Evolutionary conservation across 2,113 vertebrate species (phyloP).

Genomic region (Bettongia penicillata): DNA sequence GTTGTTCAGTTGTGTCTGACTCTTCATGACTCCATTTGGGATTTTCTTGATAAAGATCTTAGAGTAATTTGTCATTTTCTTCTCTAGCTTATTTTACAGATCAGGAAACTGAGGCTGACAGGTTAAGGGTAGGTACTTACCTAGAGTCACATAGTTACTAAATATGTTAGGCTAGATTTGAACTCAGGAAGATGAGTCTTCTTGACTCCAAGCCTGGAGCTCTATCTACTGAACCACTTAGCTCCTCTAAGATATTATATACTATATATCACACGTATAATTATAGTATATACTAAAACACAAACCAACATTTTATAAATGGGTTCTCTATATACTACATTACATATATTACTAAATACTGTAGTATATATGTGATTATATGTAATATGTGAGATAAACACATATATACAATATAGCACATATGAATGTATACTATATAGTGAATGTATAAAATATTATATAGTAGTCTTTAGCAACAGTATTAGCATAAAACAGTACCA

Average conservation of each 20-base stretch:
- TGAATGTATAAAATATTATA: too few relatives aligned
- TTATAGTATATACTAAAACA: too few relatives aligned
- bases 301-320: too few relatives aligned
- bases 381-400: too few relatives aligned
- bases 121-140: neutral
- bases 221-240: neutral
- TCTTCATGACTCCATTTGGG: neutral
- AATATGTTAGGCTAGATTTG: neutral
- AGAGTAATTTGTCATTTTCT: neutral
- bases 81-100: neutral
- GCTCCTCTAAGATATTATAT: neutral
- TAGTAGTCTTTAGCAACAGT: too few relatives aligned
- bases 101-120: neutral
- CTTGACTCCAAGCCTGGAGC: neutral
- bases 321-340: too few relatives aligned
- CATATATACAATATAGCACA: too few relatives aligned
- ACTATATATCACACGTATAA: neutral
- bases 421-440: too few relatives aligned
- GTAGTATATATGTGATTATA: too few relatives aligned
- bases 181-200: neutral
- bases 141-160: neutral
- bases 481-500: too few relatives aligned
- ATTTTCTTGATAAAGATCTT: neutral
- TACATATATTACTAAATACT: too few relatives aligned
- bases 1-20: neutral